Evolutionary conservation across 30 jellyfish, hydroid and myxozoan species (phyloP).

Genomic region (Sanderia malayensis): DNA sequence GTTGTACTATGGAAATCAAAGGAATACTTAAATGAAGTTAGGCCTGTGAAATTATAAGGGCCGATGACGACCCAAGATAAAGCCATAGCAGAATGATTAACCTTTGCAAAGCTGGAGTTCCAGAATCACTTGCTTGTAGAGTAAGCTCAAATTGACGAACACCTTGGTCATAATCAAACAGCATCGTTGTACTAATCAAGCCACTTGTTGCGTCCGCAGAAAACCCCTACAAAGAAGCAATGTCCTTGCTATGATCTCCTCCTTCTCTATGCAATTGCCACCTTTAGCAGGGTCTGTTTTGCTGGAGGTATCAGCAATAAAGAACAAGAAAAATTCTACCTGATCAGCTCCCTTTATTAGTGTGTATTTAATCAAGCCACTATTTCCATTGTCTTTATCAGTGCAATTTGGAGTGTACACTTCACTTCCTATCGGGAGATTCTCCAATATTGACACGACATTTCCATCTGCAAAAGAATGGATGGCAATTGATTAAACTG

Average conservation of each 20-base stretch:
- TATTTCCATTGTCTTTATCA: conserved; percentile 52
- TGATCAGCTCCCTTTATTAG: conserved; percentile 24
- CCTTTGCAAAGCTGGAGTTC: conserved; percentile 47
- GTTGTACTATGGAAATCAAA: too few relatives aligned
- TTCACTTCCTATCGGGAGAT: conserved; percentile 25
- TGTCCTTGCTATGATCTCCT: neutral
- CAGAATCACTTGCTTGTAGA: conserved; percentile 57
- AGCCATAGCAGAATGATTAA: too few relatives aligned
- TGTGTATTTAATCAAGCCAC: conserved; percentile 19
- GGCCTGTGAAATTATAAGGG: too few relatives aligned
- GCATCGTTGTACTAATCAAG: conserved; percentile 15
- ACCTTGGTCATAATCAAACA: conserved; percentile 56
- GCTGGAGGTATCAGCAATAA: too few relatives aligned
- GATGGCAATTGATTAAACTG: too few relatives aligned
- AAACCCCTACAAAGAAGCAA: conserved; percentile 27
- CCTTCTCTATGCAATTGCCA: too few relatives aligned
- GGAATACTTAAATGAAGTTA: too few relatives aligned
- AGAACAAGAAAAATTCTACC: conserved; percentile 9
- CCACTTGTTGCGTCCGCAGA: conserved; percentile 54
- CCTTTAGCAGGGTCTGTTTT: too few relatives aligned
- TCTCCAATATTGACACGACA: conserved; percentile 11
- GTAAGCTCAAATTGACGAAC: neutral
- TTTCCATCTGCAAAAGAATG: conserved; percentile 2
- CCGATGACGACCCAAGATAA: too few relatives aligned
- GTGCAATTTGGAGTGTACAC: conserved; percentile 45